Evolutionary conservation across 2,113 vertebrate genomes (phyloP), one percentile per base, ranked within the genome.

Genomic region (Accipiter cooperii): DNA sequence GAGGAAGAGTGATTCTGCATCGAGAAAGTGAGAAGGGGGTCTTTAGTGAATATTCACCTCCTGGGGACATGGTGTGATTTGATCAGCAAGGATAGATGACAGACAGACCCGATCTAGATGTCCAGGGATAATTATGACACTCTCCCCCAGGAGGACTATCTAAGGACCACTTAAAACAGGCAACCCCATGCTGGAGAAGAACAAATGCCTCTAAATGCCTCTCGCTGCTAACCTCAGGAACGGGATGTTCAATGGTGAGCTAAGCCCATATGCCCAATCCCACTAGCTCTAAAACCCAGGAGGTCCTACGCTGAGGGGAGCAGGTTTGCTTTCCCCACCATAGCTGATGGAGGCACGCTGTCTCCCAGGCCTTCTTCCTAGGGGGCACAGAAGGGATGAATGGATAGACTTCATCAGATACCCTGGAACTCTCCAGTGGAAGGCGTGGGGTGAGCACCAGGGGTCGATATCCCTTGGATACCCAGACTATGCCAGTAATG

Each of bases 11-110:
- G 29, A 66, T 74, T 90, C 54, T 79, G 18, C 66, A 66, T 2
- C 25, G 40, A 91, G 89, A 92, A 96, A 94, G 81, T 71, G 71
- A 96, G 64, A 96, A 93, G 1, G 12, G n/a, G 20, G 29, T 76
- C 46, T 89, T 94, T 80, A 77, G 52, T 2, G 3, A 91, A 54
- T 87, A 76, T 65, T 76, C 22, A 46, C 33, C 64, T 91, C 82
- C 63, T 52, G 8, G 71, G 54, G 26, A 86, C 64, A 63, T 74
- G 31, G 18, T 84, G 33, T 34, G 49, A 77, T 76, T 90, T 80
- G 63, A 90, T 90, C 33, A 66, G 18, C 33, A 60, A 85, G 46
- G 44, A 58, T 80, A 76, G 61, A 76, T 66, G 57, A 42, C 58
- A 84, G 52, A 74, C 42, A 75, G 29, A 29, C 17, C 5, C 13